These are phyloP conservation scores for Pocillopora verrucosa DNA, from an alignment of 64 coral and sea anemone genomes.

Conservation along the genomic window DNA sequence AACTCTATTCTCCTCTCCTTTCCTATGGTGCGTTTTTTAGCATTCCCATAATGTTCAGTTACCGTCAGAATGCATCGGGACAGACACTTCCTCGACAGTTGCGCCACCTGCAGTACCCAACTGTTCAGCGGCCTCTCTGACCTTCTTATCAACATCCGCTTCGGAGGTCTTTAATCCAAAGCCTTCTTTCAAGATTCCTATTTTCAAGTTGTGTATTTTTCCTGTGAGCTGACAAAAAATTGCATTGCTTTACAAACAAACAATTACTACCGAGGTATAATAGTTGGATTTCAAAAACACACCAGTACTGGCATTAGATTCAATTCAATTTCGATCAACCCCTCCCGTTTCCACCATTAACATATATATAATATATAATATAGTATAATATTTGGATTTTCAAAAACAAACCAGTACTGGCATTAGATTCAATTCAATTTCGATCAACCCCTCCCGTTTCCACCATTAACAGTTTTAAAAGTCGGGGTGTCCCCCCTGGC, in stretches of 20 bases:
- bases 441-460: too few relatives aligned
- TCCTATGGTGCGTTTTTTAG: too few relatives aligned
- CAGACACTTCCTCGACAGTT: constrained; percentile 66
- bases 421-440: too few relatives aligned
- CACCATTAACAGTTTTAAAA: too few relatives aligned
- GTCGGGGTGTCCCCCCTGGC: too few relatives aligned
- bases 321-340: too few relatives aligned
- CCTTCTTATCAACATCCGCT: constrained; percentile 70
- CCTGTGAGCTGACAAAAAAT: constrained; percentile 58
- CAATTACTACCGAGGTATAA: background rate
- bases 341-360: too few relatives aligned
- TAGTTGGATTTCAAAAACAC: background rate
- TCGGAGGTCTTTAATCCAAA: constrained; percentile 73
- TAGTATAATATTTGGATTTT: background rate
- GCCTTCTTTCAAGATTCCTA: constrained; percentile 82
- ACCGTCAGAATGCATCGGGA: constrained; percentile 55
- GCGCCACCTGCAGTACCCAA: constrained; percentile 51
- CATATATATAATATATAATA: too few relatives aligned
- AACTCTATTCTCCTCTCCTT: too few relatives aligned
- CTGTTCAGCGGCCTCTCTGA: constrained; percentile 37
- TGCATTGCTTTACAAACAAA: background rate
- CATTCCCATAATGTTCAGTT: background rate
- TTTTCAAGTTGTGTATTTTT: constrained; percentile 32
- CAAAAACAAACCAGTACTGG: too few relatives aligned
- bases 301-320: too few relatives aligned